Base-by-base conservation (phyloP, 2,113 vertebrate genomes). In the Ascaphus truei region DNA sequence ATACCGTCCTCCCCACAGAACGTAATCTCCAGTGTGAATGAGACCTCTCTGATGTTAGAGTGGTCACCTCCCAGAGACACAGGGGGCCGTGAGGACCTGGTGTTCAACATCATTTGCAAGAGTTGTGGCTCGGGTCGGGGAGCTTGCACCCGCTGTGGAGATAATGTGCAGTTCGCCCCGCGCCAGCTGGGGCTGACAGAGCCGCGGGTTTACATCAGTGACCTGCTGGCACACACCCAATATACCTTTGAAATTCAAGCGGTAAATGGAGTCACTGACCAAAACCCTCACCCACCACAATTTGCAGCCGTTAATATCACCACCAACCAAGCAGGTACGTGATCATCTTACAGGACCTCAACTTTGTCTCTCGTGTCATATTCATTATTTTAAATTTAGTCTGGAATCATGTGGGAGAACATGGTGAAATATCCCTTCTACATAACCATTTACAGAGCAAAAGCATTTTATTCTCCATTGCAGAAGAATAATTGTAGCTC, bases 241-340 rank as follows among this genome's bases (percentile, higher is more conserved):
- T 98, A 98, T 87, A 98, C 95, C 72, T 98, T 98, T 0, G 96
- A 98, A 85, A 92, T 98, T 77, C 96, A 98, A 74, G 94, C 95
- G 0, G 95, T 98, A 29, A 98, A 96, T 0, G 96, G 96, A 0
- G 96, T 98, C 65, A 98, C 96, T 0, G 96, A 98, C 83, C 95
- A 98, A 86, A 98, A 93, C 71, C 95, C 91, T 7, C 95, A 93
- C 79, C 94, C 95, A 0, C 95, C 96, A 0, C 95, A 96, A 71
- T 95, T 93, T 2, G 77, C 93, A 0, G 90, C 95, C 0, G 94
- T 98, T 68, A 98, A 98, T 79, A 98, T 98, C 84, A 98, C 96
- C 80, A 98, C 96, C 78, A 98, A 98, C 85, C 96, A 98, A 75
- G 96, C 96, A 0, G 96, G 96, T 98, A 73, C 92, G 94, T 6